phyloP scores from a whole-genome alignment of 1,140 invertebrate genomes.

The Hyposmocoma kahamanoa region DNA sequence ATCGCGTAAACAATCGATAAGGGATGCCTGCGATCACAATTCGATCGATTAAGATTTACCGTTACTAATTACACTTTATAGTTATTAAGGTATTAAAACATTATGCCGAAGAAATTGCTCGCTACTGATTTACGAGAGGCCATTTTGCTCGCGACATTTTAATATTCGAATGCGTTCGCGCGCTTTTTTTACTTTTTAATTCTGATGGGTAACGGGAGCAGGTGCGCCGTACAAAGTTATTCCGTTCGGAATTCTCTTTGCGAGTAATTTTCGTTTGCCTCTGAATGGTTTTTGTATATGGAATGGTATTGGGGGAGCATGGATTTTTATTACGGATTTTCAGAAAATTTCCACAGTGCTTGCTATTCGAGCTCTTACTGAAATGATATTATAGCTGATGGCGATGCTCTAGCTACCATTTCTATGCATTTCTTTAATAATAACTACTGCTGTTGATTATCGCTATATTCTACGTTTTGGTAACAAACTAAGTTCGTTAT shows the following conservation, averaged over 20 bases:
- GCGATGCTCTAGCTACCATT: too few relatives aligned
- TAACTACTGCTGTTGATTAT: too few relatives aligned
- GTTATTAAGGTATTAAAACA: conserved; percentile 65
- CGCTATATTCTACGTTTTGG: too few relatives aligned
- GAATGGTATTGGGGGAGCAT: conserved; percentile 34
- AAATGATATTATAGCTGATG: too few relatives aligned
- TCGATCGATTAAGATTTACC: conserved; percentile 47
- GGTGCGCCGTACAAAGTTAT: conserved; percentile 56
- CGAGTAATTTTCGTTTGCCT: conserved; percentile 44
- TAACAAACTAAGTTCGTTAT: too few relatives aligned
- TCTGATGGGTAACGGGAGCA: conserved; percentile 45
- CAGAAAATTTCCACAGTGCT: too few relatives aligned
- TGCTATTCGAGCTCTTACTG: too few relatives aligned
- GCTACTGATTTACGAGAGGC: conserved; percentile 58
- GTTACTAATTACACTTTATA: conserved; percentile 67
- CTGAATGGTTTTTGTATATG: conserved; percentile 45
- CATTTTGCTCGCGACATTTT: conserved; percentile 61
- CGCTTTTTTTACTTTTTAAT: conserved; percentile 52
- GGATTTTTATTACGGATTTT: conserved; percentile 29
- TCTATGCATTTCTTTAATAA: too few relatives aligned
- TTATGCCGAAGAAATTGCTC: conserved; percentile 56
- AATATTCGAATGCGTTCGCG: conserved; percentile 44
- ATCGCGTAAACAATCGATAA: conserved; percentile 56
- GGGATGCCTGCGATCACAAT: conserved; percentile 28
- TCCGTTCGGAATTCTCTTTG: conserved; percentile 33